A percentile compares a stretch with the other conserved stretches of the same genome.
Conservation (phyloP, 2,888 invertebrate genomes). For the Lymantria dispar region DNA sequence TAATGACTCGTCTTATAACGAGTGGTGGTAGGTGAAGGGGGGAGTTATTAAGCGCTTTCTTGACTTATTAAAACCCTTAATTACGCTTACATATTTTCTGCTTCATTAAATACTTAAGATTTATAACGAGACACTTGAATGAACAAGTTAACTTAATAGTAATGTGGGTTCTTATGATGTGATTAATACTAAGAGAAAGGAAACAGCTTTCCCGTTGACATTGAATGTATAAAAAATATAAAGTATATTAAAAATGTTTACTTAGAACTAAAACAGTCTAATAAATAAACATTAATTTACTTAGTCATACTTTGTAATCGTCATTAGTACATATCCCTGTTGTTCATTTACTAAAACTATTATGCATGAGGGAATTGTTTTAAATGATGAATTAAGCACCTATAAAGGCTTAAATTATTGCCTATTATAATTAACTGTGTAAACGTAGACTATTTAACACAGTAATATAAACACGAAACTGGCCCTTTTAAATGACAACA, state of each 20-base stretch:
- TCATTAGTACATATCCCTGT: no score
- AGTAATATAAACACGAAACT: conserved; percentile 53
- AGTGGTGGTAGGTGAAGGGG: conserved; percentile 44
- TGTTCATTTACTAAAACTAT: conserved; percentile 9
- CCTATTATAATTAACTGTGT: conserved; percentile 49
- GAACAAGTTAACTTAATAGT: conserved; percentile 42
- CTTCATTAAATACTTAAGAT: conserved; percentile 66
- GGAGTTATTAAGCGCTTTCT: conserved; percentile 67
- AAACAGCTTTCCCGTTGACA: no score
- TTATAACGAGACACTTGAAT: conserved; percentile 47
- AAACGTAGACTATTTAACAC: conserved; percentile 51
- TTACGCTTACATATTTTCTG: conserved; percentile 67
- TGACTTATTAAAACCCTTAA: conserved; percentile 71
- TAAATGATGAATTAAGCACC: conserved; percentile 14
- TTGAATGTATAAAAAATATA: no score
- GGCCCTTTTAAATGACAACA: conserved; percentile 47
- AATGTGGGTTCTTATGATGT: conserved; percentile 12
- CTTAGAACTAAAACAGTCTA: no score
- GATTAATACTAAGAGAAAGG: no score
- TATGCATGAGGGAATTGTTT: conserved; percentile 19
- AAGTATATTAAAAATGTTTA: no score
- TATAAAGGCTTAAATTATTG: conserved; percentile 30
- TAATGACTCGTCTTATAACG: conserved; percentile 72
- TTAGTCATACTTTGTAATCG: no score
- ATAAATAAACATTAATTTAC: no score